These are phyloP conservation scores for Danio rerio DNA, from an alignment of 2,113 vertebrate species.

Conservation along the genomic window DNA sequence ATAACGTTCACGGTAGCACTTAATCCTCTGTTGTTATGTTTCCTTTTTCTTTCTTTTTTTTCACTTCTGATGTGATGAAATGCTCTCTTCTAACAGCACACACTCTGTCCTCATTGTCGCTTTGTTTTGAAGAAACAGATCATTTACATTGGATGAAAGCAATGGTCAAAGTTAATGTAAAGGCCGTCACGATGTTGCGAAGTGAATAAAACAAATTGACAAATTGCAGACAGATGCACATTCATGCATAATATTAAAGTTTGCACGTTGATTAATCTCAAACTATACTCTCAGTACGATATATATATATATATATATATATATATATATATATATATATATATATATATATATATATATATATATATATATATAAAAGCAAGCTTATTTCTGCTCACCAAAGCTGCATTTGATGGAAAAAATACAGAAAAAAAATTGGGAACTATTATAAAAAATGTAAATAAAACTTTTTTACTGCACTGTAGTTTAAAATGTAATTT, in stretches of 20 bases:
- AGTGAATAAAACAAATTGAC: not conserved
- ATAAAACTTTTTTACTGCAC: too few species aligned
- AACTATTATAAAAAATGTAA: too few species aligned
- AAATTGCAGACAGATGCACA: not conserved
- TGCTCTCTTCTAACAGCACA: not conserved
- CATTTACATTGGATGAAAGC: not conserved
- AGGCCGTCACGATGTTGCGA: not conserved
- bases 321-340: not conserved
- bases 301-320: not conserved
- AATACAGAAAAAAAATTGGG: too few species aligned
- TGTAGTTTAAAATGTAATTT: too few species aligned
- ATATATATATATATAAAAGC: not conserved
- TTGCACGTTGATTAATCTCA: not conserved
- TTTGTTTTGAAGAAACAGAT: not conserved
- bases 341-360: not conserved
- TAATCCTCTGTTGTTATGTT: constrained; percentile 6
- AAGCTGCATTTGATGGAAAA: too few species aligned
- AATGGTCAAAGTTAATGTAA: not conserved
- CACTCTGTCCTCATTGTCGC: not conserved
- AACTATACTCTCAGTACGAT: too few species aligned
- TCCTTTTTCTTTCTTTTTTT: not conserved
- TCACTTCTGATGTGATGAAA: not conserved
- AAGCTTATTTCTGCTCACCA: too few species aligned
- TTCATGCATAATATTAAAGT: not conserved
- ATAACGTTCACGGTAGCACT: not conserved